These are phyloP conservation scores for Mnemiopsis leidyi DNA, from an alignment of 37 sponge, comb jelly and placozoan species.

Conservation along the genomic window DNA sequence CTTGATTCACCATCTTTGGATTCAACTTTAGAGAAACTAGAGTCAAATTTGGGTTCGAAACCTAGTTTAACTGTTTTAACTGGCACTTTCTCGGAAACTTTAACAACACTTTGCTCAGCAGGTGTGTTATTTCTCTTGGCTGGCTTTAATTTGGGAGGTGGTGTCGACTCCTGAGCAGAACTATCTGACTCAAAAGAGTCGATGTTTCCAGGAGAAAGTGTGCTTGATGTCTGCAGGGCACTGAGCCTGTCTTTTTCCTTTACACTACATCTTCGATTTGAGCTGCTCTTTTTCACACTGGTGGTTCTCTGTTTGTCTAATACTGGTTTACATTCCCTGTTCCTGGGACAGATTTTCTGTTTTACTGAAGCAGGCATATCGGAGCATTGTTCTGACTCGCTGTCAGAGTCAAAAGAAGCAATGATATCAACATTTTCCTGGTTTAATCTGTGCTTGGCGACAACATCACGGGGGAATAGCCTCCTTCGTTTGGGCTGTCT, in stretches of 20 bases:
- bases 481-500: neutral
- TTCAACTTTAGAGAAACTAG: too few species aligned
- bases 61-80: neutral
- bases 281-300: too few species aligned
- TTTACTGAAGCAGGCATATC: neutral
- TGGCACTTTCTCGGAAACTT: neutral
- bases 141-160: neutral
- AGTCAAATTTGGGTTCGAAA: neutral
- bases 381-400: neutral
- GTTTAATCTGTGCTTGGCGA: neutral
- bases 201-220: neutral
- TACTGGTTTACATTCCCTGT: neutral
- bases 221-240: too few species aligned
- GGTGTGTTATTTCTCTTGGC: neutral
- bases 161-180: neutral
- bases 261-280: too few species aligned
- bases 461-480: neutral
- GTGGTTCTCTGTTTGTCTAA: neutral
- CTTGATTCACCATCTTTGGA: too few species aligned
- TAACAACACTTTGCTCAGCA: neutral
- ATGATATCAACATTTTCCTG: neutral
- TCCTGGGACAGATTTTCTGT: neutral
- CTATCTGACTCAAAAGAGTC: slow-evolving; percentile 2
- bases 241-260: too few species aligned
- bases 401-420: neutral